Evolutionary conservation across 2,113 vertebrate genomes (phyloP), one percentile per base, ranked within the genome.

Genomic region (Cranoglanis bouderius): DNA sequence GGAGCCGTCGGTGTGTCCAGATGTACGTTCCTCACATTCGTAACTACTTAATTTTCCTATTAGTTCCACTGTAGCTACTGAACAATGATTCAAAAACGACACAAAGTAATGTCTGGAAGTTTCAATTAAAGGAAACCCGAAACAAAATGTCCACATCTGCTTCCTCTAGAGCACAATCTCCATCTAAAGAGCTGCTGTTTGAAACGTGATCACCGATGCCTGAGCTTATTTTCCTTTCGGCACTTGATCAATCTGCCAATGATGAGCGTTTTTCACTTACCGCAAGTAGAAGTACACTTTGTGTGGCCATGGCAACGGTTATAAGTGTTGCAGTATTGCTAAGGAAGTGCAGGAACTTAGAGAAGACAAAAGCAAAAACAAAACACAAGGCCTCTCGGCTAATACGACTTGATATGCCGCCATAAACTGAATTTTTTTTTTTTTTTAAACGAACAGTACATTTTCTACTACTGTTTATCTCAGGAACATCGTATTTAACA

Each of bases 221-320:
- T 19, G 29, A 53, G 72, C 43, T 77, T 75, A 38, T 85, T 88
- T 85, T 84, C 78, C 72, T 89, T 87, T 84, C 32, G 77, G 84
- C 88, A 63, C 77, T 67, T 72, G 61, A 74, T 85, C 80, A 72
- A 63, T 83, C 26, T 61, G 65, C 80, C 80, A 13, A 59, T 14
- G 80, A 38, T 35, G 51, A 82, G 35, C 75, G 29, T 46, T 89
- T 85, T 85, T 81, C 57, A 32, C 55, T 82, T 59, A 80, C 82
- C 85, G 63, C 82, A 74, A 88, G 75, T 51, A 88, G 67, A 84
- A 77, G 24, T n/a, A 49, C 57, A 78, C 55, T 88, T 77, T 63
- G 43, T 88, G 70, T 35, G 70, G 77, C 86, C 89, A 91, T 82
- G 87, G 87, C 87, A 90, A 90, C 87, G 65, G 88, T 65, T 90